Base-by-base conservation (phyloP, 2,113 vertebrate genomes). In the Hippopotamus amphibius region DNA sequence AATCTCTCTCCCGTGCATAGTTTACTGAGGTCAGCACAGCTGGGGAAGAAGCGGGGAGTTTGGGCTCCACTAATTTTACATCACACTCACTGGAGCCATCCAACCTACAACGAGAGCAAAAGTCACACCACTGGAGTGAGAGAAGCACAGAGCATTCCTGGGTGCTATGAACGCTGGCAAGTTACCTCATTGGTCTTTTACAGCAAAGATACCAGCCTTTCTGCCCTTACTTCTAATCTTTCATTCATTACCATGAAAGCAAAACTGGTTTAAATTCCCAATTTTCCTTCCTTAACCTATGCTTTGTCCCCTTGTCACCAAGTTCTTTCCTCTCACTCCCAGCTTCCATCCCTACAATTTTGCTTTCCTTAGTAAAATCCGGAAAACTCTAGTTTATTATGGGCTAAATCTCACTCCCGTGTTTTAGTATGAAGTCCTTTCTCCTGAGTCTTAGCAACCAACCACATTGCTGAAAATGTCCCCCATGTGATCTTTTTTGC, bases 21-120 rank as follows among this genome's bases (percentile, higher is more conserved):
- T 87, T 86, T 85, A 88, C 88, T 96, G 88, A 97, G 83, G 84
- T 95, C 90, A 95, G 87, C 1, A 6, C 33, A 94, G 30, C 90
- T 66, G 74, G 26, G 15, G 69, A 95, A 96, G 50, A 41, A 17
- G 26, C 0, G 0, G 33, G 30, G 19, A 28, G 48, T 43, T 50
- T 65, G 76, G 92, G 33, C 43, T 96, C 77, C 79, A 21, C 41
- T 91, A 65, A 79, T 83, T 94, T 97, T 95, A 92, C 37, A 37
- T 95, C 61, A 93, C 2, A 92, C 22, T 74, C 37, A 69, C 50
- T 80, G 86, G 50, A 96, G 50, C 33, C 33, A 93, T 74, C 37
- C 24, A n/a, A 65, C 71, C 77, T 88, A 88, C 19, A 37, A 17
- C 0, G 6, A 96, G 43, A 84, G 57, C 37, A 90, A 63, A 80